Evolutionary conservation across 1,140 invertebrate species (phyloP), one percentile per base, ranked within the genome.

Genomic region (Microplitis mediator): DNA sequence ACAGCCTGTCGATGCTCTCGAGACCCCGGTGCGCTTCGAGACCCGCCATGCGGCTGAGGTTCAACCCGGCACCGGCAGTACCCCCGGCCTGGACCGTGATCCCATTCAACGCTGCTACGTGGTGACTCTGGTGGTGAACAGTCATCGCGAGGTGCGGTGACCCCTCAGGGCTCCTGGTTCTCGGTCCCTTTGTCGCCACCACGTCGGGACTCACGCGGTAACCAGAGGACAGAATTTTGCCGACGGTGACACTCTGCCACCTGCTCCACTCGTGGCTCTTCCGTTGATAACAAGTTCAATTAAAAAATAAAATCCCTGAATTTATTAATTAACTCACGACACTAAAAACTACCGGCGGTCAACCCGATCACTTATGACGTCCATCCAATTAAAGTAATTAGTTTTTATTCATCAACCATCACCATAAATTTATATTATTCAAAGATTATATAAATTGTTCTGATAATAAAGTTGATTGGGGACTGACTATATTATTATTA

Each of bases 41-140:
- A 32, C 81, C 79, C 13, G 85, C 80, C 80, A 86, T 84, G 45
- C 84, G 83, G 77, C 80, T 85, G 1, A 87, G 77, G 52, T 87
- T 86, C 3, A 87, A 67, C 14, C 84, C 84, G 77, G 81, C 83
- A 13, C 80, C 78, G 67, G 50, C 39, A 23, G 23, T 23, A 23
- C 23, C 23, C 4, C 66, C 54, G 0, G 71, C 79, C 74, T 79
- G 74, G 70, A 83, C 82, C 52, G 83, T 74, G 63, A 86, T 83
- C 78, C 86, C 85, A 79, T 82, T 86, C 54, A 84, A 79, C 67
- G 85, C 85, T 69, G 83, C 83, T 82, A 85, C 83, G 81, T 87
- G 85, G 81, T 86, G 86, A 76, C 84, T 85, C 74, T 85, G 85
- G 71, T 87, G 86, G 77, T 87, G 86, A 83, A 87, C 85, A 83